A percentile compares a stretch with the other conserved stretches of the same genome.
Conservation (phyloP, 2,113 vertebrate species). For the Myocastor coypus region DNA sequence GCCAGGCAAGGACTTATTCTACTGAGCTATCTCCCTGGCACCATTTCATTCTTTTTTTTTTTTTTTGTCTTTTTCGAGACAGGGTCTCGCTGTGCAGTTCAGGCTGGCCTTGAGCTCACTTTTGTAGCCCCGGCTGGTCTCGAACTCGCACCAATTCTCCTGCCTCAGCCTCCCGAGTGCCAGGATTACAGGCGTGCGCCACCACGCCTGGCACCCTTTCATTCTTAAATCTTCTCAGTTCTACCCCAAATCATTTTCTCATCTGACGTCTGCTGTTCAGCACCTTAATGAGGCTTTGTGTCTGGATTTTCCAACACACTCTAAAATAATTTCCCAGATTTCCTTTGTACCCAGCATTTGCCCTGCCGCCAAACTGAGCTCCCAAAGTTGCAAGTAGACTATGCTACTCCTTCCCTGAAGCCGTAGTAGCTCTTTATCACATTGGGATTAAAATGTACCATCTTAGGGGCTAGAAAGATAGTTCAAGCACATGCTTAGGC, state of each 20-base stretch:
- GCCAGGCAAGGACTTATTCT: too few relatives aligned
- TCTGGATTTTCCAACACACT: not conserved
- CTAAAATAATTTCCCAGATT: not conserved
- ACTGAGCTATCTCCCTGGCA: too few relatives aligned
- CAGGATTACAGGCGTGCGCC: too few relatives aligned
- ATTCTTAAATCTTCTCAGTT: constrained; percentile 32
- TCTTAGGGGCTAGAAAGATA: not conserved
- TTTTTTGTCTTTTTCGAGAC: too few relatives aligned
- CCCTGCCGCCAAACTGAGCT: not conserved
- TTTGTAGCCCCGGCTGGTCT: too few relatives aligned
- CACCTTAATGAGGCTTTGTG: not conserved
- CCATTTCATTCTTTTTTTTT: not conserved
- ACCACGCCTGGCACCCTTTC: too few relatives aligned
- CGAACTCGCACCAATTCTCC: too few relatives aligned
- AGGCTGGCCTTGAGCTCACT: too few relatives aligned
- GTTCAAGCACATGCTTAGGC: too few relatives aligned
- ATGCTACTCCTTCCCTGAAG: not conserved
- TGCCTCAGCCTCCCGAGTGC: too few relatives aligned
- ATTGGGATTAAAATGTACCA: not conserved
- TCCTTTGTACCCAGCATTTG: not conserved
- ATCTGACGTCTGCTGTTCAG: not conserved
- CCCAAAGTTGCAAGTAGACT: not conserved
- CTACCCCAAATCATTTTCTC: constrained; percentile 32
- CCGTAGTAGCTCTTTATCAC: not conserved
- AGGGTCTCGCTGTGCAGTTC: too few relatives aligned